phyloP scores from a whole-genome alignment of 2,797 vertebrate genomes.

The Centroberyx gerrardi region DNA sequence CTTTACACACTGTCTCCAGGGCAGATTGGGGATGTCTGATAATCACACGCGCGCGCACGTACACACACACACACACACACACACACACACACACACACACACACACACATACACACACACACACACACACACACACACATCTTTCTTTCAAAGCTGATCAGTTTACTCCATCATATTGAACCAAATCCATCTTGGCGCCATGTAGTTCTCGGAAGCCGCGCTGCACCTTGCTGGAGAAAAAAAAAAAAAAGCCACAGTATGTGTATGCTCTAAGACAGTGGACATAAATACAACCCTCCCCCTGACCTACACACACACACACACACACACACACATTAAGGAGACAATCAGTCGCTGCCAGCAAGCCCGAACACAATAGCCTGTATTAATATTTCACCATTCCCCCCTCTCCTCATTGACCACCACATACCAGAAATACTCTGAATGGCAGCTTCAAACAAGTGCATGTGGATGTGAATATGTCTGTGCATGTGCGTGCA shows the following conservation, averaged over 20 bases:
- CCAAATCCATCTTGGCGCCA: conserved; percentile 92
- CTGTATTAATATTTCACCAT: conserved; percentile 95
- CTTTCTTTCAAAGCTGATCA: conserved; percentile 90
- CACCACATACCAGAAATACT: conserved; percentile 78
- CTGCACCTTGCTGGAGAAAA: conserved; percentile 86
- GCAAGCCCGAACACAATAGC: conserved; percentile 90
- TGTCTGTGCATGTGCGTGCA: neutral
- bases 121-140: conserved; percentile 37
- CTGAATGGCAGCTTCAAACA: conserved; percentile 53
- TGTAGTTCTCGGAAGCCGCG: conserved; percentile 90
- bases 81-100: conserved; percentile 13
- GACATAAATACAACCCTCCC: conserved; percentile 19
- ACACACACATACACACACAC: conserved; percentile 23
- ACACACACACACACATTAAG: conserved; percentile 68
- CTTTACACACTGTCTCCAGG: conserved; percentile 67
- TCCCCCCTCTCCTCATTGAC: conserved; percentile 85
- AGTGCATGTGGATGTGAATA: conserved; percentile 23
- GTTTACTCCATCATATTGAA: conserved; percentile 92
- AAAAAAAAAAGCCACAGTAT: conserved; percentile 66
- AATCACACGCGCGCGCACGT: conserved; percentile 22
- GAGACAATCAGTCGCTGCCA: conserved; percentile 88
- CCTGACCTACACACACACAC: conserved; percentile 14
- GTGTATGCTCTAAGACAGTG: conserved; percentile 25
- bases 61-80: conserved; percentile 38
- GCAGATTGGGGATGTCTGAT: conserved; percentile 47